Evolutionary conservation across 2,797 vertebrate species (phyloP).

Genomic region (Podarcis lilfordi): DNA sequence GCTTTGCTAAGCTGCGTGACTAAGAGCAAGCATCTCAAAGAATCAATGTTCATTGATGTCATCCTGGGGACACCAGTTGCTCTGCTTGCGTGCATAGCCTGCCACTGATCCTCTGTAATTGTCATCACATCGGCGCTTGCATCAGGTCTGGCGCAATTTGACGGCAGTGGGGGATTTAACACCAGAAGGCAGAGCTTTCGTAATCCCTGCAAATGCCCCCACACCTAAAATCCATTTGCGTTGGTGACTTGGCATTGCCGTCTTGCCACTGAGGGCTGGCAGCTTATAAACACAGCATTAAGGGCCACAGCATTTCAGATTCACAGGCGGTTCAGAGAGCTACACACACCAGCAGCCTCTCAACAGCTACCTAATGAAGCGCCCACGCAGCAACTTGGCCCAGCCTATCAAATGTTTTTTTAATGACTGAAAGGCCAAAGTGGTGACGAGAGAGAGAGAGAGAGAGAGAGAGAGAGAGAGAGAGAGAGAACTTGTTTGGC

Average conservation of each 20-base stretch:
- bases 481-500: background rate
- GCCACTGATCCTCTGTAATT: slow-evolving; percentile 43
- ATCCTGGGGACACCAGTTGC: background rate
- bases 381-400: accelerated
- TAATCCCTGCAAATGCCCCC: slow-evolving; percentile 61
- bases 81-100: accelerated
- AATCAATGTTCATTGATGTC: background rate
- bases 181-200: slow-evolving; percentile 10
- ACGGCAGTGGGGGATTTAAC: background rate
- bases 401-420: background rate
- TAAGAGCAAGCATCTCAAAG: background rate
- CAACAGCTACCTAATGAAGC: background rate
- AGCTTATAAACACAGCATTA: slow-evolving; percentile 56
- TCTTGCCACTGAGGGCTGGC: background rate
- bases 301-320: background rate
- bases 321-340: background rate
- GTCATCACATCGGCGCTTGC: slow-evolving; percentile 31
- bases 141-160: background rate
- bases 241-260: background rate
- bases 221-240: slow-evolving; percentile 45
- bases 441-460: background rate
- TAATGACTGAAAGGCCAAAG: background rate
- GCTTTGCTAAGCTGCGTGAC: background rate
- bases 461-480: background rate
- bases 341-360: background rate